A percentile compares a stretch with the other conserved stretches of the same genome.
phyloP scores from a whole-genome alignment of 1,140 invertebrate genomes.

The Eufriesea mexicana region DNA sequence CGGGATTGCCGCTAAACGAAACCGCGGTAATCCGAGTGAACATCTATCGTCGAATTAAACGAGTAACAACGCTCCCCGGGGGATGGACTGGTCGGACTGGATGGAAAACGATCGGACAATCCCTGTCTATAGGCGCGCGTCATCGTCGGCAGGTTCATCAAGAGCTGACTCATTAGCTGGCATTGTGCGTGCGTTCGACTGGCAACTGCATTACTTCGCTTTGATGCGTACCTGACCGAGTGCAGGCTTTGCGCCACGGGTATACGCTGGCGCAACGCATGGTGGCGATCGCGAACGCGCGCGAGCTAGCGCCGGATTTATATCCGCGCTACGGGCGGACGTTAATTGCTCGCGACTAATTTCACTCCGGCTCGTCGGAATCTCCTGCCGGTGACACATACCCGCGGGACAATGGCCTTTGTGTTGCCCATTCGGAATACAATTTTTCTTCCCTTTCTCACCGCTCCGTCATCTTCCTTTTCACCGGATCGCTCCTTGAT shows the following conservation, averaged over 20 bases:
- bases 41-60: constrained; percentile 41
- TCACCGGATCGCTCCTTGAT: background rate
- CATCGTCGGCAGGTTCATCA: constrained; percentile 43
- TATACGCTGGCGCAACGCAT: background rate
- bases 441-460: constrained; percentile 5
- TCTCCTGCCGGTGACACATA: constrained; percentile 45
- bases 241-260: background rate
- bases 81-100: background rate
- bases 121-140: constrained; percentile 23
- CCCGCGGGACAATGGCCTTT: constrained; percentile 33
- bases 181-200: constrained; percentile 48
- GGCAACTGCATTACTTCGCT: constrained; percentile 56
- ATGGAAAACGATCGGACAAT: constrained; percentile 51
- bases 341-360: constrained; percentile 54
- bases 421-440: constrained; percentile 1
- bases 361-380: constrained; percentile 34
- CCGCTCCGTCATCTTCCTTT: too few species aligned
- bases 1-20: constrained; percentile 16
- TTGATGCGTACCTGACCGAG: constrained; percentile 37
- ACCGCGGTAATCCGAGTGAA: constrained; percentile 11
- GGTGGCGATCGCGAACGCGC: background rate
- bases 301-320: constrained; percentile 23
- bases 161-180: constrained; percentile 49
- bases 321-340: constrained; percentile 41
- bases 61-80: background rate